Conservation (phyloP, 1,140 invertebrate species). For the Cydia fagiglandana region DNA sequence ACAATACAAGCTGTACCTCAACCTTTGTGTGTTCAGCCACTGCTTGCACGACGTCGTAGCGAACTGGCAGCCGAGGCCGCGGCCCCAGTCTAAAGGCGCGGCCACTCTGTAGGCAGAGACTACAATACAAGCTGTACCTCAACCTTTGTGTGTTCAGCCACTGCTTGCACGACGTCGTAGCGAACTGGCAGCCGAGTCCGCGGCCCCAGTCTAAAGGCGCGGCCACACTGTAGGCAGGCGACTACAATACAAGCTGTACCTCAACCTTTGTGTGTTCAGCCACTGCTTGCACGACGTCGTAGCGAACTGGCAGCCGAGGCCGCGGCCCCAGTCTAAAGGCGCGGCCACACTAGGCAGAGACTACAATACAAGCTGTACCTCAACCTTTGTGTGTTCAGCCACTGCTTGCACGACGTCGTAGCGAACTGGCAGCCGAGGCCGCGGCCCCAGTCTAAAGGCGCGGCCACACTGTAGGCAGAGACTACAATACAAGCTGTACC, state of each 20-base stretch:
- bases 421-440: constrained; percentile 96
- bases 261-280: constrained; percentile 85
- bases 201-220: constrained; percentile 94
- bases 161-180: constrained; percentile 95
- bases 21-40: neutral
- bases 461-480: constrained; percentile 88
- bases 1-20: neutral
- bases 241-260: constrained; percentile 45
- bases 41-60: neutral
- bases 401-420: constrained; percentile 96
- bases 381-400: constrained; percentile 87
- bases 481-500: neutral
- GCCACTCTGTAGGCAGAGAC: constrained; percentile 80
- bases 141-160: constrained; percentile 89
- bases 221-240: constrained; percentile 87
- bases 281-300: constrained; percentile 97
- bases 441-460: constrained; percentile 93
- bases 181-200: constrained; percentile 95
- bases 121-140: too few relatives aligned
- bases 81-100: too few relatives aligned
- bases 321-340: constrained; percentile 92
- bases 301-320: constrained; percentile 96
- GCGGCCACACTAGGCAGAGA: constrained; percentile 87
- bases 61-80: too few relatives aligned
- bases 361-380: constrained; percentile 49